Conservation (phyloP, 92 coral and sea anemone species). For the Epizoanthus scotinus region DNA sequence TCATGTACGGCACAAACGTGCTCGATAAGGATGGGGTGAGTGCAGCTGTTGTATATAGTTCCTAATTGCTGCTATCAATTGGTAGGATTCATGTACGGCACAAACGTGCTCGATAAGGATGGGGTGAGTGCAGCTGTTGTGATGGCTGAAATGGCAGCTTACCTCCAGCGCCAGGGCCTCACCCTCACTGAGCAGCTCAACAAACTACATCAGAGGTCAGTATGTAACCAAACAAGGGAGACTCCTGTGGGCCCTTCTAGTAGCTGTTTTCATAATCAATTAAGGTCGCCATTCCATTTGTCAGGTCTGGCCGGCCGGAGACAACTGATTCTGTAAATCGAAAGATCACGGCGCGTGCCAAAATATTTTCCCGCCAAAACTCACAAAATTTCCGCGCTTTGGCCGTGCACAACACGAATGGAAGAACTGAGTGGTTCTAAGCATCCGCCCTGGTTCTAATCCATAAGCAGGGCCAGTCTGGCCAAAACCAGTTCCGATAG, state of each 20-base stretch:
- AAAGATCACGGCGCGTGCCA: too few relatives aligned
- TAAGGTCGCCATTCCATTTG: too few relatives aligned
- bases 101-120: slow-evolving; percentile 94
- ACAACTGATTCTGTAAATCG: too few relatives aligned
- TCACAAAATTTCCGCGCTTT: too few relatives aligned
- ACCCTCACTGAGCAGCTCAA: slow-evolving; percentile 81
- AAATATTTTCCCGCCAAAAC: too few relatives aligned
- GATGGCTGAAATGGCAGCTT: slow-evolving; percentile 95
- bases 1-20: slow-evolving; percentile 96
- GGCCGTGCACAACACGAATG: too few relatives aligned
- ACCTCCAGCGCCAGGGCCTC: slow-evolving; percentile 79
- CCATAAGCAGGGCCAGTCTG: too few relatives aligned
- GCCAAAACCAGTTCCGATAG: too few relatives aligned
- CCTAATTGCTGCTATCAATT: background rate
- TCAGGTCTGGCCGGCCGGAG: too few relatives aligned
- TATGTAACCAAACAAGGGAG: slow-evolving; percentile 2
- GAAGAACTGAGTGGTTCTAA: too few relatives aligned
- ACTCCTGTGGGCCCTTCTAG: background rate
- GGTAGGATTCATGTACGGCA: slow-evolving; percentile 96
- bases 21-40: slow-evolving; percentile 98
- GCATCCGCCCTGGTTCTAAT: too few relatives aligned
- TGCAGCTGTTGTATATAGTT: slow-evolving; percentile 73
- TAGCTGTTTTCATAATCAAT: background rate
- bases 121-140: slow-evolving; percentile 97
- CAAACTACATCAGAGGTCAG: slow-evolving; percentile 83